Evolutionary conservation across 1,140 invertebrate genomes (phyloP).

Genomic region (Scylla paramamosain): DNA sequence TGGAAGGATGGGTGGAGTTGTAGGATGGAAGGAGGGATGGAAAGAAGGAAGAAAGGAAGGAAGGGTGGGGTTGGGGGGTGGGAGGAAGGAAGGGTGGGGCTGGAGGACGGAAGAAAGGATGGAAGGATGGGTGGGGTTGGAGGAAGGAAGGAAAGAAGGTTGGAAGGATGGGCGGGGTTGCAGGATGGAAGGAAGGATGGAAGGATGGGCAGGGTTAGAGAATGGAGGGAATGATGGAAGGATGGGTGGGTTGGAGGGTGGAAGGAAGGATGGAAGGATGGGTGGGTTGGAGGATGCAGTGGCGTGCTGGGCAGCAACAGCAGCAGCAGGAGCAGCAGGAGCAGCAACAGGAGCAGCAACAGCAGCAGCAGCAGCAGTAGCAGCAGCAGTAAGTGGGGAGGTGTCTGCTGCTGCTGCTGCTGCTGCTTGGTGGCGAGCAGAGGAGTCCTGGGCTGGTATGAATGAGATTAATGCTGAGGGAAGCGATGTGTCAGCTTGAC

Average conservation of each 20-base stretch:
- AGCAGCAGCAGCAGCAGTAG: too few species aligned
- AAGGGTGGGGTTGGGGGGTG: not conserved
- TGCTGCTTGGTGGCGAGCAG: not conserved
- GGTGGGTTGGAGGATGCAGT: too few species aligned
- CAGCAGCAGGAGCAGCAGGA: too few species aligned
- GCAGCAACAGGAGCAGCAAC: too few species aligned
- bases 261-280: too few species aligned
- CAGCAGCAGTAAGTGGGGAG: too few species aligned
- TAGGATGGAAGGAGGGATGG: not conserved
- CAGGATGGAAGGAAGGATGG: not conserved
- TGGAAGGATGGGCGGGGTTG: not conserved
- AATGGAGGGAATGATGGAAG: not conserved
- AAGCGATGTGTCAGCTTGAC: slow-evolving; percentile 21
- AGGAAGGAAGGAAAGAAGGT: too few species aligned
- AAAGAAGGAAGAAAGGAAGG: not conserved
- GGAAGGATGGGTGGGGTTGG: not conserved
- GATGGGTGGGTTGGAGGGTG: too few species aligned
- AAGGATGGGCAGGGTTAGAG: not conserved
- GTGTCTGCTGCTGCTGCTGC: not conserved
- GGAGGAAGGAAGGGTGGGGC: not conserved
- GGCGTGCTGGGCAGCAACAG: too few species aligned
- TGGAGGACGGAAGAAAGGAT: not conserved
- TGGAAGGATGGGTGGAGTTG: not conserved
- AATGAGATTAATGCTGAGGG: not conserved
- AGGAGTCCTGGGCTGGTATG: not conserved